phyloP scores from a whole-genome alignment of 2,797 vertebrate species.

The Chiloscyllium punctatum region DNA sequence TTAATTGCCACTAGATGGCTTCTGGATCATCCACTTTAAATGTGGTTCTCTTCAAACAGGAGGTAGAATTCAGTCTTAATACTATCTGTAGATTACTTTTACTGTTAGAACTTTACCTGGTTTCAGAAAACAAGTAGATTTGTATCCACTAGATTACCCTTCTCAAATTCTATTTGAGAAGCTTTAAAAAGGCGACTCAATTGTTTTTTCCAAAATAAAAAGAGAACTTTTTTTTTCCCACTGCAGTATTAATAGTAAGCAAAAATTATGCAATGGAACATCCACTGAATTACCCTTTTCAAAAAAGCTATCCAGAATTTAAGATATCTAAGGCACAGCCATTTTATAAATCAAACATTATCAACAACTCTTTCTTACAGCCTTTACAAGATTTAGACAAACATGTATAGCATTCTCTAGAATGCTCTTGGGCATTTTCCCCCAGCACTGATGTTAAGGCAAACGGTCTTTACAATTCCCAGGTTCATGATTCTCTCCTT shows the following conservation, averaged over 20 bases:
- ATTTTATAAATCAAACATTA: neutral
- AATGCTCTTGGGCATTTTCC: neutral
- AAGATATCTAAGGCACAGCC: neutral
- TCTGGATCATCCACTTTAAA: slow-evolving; percentile 3
- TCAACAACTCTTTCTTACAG: neutral
- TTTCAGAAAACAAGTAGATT: neutral
- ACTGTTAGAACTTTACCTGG: neutral
- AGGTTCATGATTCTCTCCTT: neutral
- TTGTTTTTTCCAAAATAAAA: neutral
- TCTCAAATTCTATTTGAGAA: neutral
- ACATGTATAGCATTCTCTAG: neutral
- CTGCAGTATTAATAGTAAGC: slow-evolving; percentile 12
- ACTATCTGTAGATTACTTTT: neutral
- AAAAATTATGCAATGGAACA: slow-evolving; percentile 6
- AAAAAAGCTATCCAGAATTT: neutral
- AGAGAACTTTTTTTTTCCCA: neutral
- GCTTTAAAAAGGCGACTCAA: neutral
- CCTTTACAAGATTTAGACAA: neutral
- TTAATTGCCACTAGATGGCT: neutral
- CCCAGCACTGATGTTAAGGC: slow-evolving; percentile 9
- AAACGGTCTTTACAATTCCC: neutral
- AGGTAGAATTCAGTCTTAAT: neutral
- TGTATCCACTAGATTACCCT: neutral
- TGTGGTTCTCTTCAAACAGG: neutral
- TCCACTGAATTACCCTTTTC: neutral